Percentiles rank a stretch among this genome's conserved stretches.
Evolutionary conservation across 2,888 invertebrate species (phyloP).

Genomic region (Phytoseiulus persimilis): DNA sequence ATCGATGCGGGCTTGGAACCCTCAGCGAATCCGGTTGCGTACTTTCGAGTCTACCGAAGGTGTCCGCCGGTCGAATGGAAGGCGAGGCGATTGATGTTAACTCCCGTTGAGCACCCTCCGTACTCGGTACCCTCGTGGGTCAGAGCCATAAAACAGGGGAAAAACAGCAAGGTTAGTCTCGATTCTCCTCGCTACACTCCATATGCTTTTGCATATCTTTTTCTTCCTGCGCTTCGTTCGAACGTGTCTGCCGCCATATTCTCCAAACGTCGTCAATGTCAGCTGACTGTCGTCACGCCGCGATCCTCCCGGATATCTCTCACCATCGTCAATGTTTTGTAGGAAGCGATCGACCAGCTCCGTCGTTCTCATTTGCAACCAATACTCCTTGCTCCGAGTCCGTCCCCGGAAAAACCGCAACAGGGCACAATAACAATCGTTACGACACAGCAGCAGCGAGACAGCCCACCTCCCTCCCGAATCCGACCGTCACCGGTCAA

Average conservation of each 20-base stretch:
- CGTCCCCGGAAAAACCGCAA: not conserved
- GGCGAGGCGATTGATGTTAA: not conserved
- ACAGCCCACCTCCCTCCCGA: not conserved
- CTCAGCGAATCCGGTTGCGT: slow-evolving; percentile 24
- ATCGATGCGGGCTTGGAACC: not conserved
- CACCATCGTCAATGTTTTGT: not conserved
- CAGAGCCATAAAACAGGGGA: not conserved
- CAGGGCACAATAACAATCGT: not conserved
- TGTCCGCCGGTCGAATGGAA: slow-evolving; percentile 33
- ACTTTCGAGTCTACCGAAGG: slow-evolving; percentile 26
- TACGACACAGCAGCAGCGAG: not conserved
- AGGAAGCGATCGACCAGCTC: not conserved
- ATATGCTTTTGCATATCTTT: too few relatives aligned
- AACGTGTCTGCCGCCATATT: too few relatives aligned
- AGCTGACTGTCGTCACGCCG: too few relatives aligned
- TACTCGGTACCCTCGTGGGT: slow-evolving; percentile 24
- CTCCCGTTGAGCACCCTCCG: slow-evolving; percentile 21
- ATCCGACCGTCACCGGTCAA: not conserved
- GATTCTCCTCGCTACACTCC: not conserved
- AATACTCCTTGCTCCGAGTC: not conserved
- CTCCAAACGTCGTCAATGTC: too few relatives aligned
- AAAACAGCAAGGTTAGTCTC: not conserved
- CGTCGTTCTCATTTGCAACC: not conserved
- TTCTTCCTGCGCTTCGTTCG: too few relatives aligned
- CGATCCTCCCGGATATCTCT: not conserved